Evolutionary conservation across 1,140 invertebrate species (phyloP), one percentile per base, ranked within the genome.

Genomic region (Camponotus vicinus): DNA sequence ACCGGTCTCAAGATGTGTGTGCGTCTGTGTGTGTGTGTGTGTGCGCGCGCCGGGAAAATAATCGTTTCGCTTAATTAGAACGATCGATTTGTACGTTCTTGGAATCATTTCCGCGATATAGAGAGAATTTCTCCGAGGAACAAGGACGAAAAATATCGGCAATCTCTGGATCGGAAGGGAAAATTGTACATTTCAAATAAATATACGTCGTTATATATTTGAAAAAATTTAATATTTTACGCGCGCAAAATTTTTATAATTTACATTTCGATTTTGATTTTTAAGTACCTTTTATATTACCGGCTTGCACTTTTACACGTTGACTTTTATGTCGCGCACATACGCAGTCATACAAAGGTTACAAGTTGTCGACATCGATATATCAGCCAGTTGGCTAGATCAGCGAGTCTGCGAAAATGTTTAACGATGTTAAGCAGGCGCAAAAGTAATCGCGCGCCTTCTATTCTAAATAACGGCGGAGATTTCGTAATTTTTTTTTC

Each of bases 391-490:
- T 49, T 21, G n/a, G 34, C n/a, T 21, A 34, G 59, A 27, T 45
- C 27, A n/a, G 7, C 6, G 32, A 27, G 40, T 45, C 67, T 13
- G 79, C n/a, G 52, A 75, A 63, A 49, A 83, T 61, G 42, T 34
- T 45, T 18, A 66, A 73, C 67, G 69, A 73, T 70, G 34, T 83
- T 61, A 83, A 83, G 40, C 55, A n/a, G 57, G 69, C 37, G 69
- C 40, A 61, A 83, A 73, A 73, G 34, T 83, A 73, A 83, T 83
- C 69, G 67, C 67, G 40, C 37, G 11, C 13, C 40, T 63, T 63
- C 69, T 75, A 70, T 83, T 63, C 32, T 61, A 83, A 83, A n/a
- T 83, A 83, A 83, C 69, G 55, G 69, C 69, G 40, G 57, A 34
- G 67, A 49, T 78, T 27, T 85, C 49, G 71, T 45, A 61, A 59